Evolutionary conservation across 2,888 invertebrate genomes (phyloP).

Genomic region (Melieria omissa): DNA sequence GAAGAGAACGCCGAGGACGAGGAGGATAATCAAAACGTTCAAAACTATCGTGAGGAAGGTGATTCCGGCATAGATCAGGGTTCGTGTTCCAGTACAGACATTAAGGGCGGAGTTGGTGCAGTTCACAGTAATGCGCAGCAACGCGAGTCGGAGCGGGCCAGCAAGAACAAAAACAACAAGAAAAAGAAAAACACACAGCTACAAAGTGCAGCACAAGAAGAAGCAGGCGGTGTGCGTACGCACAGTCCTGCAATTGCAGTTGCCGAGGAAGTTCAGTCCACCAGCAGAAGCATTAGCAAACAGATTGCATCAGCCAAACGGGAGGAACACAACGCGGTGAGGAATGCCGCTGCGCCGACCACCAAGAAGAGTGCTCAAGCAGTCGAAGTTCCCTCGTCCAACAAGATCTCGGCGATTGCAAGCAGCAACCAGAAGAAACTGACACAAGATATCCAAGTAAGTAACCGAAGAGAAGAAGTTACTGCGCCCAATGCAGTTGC

Average conservation of each 20-base stretch:
- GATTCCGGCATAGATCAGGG: constrained; percentile 93
- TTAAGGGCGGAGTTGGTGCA: constrained; percentile 69
- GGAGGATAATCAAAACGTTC: constrained; percentile 58
- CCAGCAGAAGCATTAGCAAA: background rate
- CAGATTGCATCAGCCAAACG: constrained; percentile 26
- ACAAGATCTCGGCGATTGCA: constrained; percentile 34
- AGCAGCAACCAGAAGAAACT: constrained; percentile 47
- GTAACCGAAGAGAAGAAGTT: constrained; percentile 59
- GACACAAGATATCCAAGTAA: constrained; percentile 49
- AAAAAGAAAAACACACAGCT: constrained; percentile 46
- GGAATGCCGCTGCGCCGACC: constrained; percentile 35
- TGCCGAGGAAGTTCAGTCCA: background rate
- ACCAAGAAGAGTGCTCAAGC: constrained; percentile 27
- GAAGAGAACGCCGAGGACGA: constrained; percentile 64
- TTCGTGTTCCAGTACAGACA: constrained; percentile 87
- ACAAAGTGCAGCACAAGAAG: constrained; percentile 20
- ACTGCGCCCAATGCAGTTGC: constrained; percentile 6
- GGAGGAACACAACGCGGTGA: constrained; percentile 32
- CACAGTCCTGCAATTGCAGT: constrained; percentile 17
- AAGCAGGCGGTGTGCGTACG: constrained; percentile 25
- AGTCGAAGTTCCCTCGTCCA: constrained; percentile 24
- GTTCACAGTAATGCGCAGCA: constrained; percentile 46
- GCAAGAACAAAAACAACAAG: constrained; percentile 54
- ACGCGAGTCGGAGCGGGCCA: constrained; percentile 46
- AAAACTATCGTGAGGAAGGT: constrained; percentile 81